Evolutionary conservation across 2,797 vertebrate genomes (phyloP).

Genomic region (Carcharodon carcharias): DNA sequence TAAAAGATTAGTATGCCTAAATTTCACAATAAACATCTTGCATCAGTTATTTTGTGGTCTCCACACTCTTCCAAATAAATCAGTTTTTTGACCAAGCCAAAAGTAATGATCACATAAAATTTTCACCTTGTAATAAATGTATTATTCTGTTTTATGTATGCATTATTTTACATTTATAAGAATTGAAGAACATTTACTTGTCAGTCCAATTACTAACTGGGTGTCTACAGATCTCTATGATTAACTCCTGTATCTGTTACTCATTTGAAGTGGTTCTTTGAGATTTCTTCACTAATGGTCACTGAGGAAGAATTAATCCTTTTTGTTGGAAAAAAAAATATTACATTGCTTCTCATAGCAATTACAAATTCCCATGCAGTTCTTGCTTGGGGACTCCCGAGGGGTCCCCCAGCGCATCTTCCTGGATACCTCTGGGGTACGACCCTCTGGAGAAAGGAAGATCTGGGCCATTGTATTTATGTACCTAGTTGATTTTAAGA

Average conservation of each 20-base stretch:
- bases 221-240: too few relatives aligned
- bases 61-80: neutral
- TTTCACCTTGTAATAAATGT: neutral
- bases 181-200: neutral
- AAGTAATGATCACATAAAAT: neutral
- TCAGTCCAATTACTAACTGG: neutral
- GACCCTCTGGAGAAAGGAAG: too few relatives aligned
- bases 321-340: neutral
- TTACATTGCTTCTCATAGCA: neutral
- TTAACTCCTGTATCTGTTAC: neutral
- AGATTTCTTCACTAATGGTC: neutral
- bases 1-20: neutral
- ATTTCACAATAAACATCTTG: neutral
- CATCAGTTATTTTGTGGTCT: neutral
- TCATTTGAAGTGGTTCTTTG: neutral
- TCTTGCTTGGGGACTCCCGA: too few relatives aligned
- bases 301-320: neutral
- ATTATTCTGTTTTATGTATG: neutral
- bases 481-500: neutral
- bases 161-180: neutral
- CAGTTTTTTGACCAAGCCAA: too few relatives aligned
- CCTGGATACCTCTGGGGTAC: too few relatives aligned
- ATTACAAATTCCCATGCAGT: neutral
- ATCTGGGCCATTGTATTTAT: too few relatives aligned
- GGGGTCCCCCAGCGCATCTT: too few relatives aligned